Base-by-base conservation (phyloP, 2,888 invertebrate species). In the Thecocarcelia acutangulata region DNA sequence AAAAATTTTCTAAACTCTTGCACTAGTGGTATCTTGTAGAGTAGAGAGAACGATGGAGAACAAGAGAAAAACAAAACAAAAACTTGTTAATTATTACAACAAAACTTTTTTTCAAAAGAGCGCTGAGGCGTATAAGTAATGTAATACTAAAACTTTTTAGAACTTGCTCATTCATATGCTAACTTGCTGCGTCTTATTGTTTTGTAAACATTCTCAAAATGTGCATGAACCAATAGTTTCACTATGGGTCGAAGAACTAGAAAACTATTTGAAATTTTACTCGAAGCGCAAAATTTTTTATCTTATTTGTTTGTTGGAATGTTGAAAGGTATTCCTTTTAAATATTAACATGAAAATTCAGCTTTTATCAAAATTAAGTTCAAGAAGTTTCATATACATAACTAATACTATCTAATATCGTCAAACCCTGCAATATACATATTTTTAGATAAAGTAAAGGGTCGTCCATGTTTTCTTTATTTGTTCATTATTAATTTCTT, bases 81-180 rank as follows among this genome's bases (percentile, higher is more conserved):
- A 21, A 24, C 37, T 37, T 48, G 19, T 8, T 37, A 63, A 44
- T 64, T 13, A 40, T 58, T 40, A 15, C 8, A 17, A 33, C 19
- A 46, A 48, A 69, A 69, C 6, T 46, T 40, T 33, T 33, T 33
- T 33, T 33, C 8, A 37, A 40, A 64, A 42, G 48, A 48, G 64
- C 74, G 64, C 56, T 59, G 40, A 40, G 69, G 48, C 77, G 82
- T 82, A 82, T 78, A 64, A 74, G 82, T 78, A 70, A 74, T 46
- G 42, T 59, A 70, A 77, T 64, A 64, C 46, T 21, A 15, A 68
- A 68, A 54, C 13, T 21, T 9, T 17, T 19, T 74, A 56, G n/a
- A 15, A 58, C 50, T 37, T 42, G 52, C 17, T 63, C 21, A 37
- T 13, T 68, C 1, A 28, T 46, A 61, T 42, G 44, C 48, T 66